These are phyloP conservation scores for Narcine bancroftii DNA, from an alignment of 2,113 vertebrate genomes.

Conservation along the genomic window DNA sequence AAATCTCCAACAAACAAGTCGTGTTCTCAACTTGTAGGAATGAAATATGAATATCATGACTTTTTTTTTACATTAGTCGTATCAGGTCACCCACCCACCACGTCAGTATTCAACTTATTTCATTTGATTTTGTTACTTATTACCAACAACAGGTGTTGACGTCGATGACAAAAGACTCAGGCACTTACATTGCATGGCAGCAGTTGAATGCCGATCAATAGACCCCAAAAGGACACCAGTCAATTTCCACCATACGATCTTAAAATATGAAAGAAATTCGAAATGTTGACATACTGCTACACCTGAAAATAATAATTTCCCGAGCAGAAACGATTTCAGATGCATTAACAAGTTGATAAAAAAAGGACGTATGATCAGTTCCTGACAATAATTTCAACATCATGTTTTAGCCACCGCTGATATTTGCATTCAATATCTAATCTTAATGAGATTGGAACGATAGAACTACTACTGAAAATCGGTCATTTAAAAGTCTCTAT, in stretches of 20 bases:
- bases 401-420: no score
- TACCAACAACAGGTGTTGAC: neutral
- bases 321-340: neutral
- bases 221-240: no score
- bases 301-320: neutral
- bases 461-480: neutral
- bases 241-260: neutral
- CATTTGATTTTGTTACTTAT: neutral
- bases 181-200: neutral
- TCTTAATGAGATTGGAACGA: neutral
- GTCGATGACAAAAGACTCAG: no score
- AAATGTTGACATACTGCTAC: neutral
- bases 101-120: neutral
- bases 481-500: neutral
- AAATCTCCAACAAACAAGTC: neutral
- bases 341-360: neutral
- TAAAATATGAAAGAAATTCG: neutral
- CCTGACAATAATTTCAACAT: neutral
- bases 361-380: neutral
- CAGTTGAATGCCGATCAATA: neutral
- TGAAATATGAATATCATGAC: neutral
- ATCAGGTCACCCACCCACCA: no score
- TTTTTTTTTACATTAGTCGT: neutral
- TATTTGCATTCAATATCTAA: neutral
- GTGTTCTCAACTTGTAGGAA: no score